Base-by-base conservation (phyloP, 2,797 vertebrate genomes). In the Labeo calbasu region DNA sequence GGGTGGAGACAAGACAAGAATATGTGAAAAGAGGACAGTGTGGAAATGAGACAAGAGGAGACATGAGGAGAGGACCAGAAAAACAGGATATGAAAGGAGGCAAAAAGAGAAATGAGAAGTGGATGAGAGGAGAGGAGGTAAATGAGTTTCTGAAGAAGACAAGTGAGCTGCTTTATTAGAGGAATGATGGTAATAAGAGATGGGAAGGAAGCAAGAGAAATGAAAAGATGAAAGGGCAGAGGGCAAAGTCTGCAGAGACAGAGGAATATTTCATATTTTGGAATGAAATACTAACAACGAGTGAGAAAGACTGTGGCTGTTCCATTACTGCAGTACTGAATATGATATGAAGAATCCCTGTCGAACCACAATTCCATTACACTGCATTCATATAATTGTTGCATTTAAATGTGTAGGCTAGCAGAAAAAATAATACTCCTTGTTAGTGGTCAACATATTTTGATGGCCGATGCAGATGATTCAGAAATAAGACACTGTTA, bases 81-180 rank as follows among this genome's bases (percentile, higher is more conserved):
- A 46, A 57, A 51, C 57, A 61, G 36, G 14, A 61, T 36, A 43
- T 21, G 7, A 51, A n/a, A 72, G 13, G 70, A 72, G 17, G 25
- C 3, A 51, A 32, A 53, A 51, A 12, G 50, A 57, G 4, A 40
- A 76, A 10, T 9, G 72, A 76, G 15, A 40, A 76, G 72, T 55
- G 21, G 12, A 40, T 2, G 5, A 53, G 28, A 55, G 72, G 32
- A 72, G 46, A 72, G 21, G 46, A 77, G 75, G 55, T 61, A 61
- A 77, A 61, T 77, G 55, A 25, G 21, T 61, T 77, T 61, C 36
- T 77, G 75, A 36, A 61, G 4, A 25, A 71, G 53, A 46, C 43
- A 59, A 82, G 40, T 51, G 57, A 82, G 71, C 36, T 46, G 43
- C 28, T 72, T n/a, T 65, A 59, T 75, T 65, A 63, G 53, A 9